Conservation (phyloP, 2,113 vertebrate genomes). For the Aphelocoma coerulescens region DNA sequence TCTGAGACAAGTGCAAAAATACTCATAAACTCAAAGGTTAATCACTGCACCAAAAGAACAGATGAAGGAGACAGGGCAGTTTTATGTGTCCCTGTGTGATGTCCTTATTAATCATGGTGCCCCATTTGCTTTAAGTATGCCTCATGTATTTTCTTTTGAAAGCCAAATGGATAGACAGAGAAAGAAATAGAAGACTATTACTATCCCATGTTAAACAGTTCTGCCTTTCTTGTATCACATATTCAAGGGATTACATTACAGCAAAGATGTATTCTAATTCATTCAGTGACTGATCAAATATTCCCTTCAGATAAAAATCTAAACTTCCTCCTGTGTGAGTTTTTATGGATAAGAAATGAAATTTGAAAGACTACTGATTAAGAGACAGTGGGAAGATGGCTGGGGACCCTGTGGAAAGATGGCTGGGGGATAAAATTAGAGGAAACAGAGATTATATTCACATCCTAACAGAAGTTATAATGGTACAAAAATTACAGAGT, state of each 20-base stretch:
- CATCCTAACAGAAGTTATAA: neutral
- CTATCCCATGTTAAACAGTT: neutral
- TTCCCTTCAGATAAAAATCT: neutral
- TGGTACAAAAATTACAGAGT: neutral
- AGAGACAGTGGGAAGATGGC: neutral
- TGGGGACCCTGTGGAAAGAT: neutral
- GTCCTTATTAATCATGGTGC: slow-evolving; percentile 73
- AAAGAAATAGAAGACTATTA: slow-evolving; percentile 15
- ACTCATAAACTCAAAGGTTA: slow-evolving; percentile 84
- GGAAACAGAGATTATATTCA: neutral
- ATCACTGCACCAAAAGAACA: slow-evolving; percentile 74
- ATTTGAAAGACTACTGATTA: neutral
- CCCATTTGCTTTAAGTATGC: slow-evolving; percentile 56
- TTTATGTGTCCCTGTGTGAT: slow-evolving; percentile 69
- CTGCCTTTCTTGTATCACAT: neutral
- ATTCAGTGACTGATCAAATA: neutral
- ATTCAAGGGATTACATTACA: neutral
- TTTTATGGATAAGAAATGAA: neutral
- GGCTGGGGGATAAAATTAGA: neutral
- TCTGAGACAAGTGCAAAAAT: slow-evolving; percentile 75
- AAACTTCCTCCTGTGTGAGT: neutral
- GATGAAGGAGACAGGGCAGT: slow-evolving; percentile 74
- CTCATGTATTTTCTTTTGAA: slow-evolving; percentile 56
- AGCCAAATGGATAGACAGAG: slow-evolving; percentile 49
- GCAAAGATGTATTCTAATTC: neutral